Evolutionary conservation across 2,888 invertebrate species (phyloP).

Genomic region (Spatulosminthurus flaviceps): DNA sequence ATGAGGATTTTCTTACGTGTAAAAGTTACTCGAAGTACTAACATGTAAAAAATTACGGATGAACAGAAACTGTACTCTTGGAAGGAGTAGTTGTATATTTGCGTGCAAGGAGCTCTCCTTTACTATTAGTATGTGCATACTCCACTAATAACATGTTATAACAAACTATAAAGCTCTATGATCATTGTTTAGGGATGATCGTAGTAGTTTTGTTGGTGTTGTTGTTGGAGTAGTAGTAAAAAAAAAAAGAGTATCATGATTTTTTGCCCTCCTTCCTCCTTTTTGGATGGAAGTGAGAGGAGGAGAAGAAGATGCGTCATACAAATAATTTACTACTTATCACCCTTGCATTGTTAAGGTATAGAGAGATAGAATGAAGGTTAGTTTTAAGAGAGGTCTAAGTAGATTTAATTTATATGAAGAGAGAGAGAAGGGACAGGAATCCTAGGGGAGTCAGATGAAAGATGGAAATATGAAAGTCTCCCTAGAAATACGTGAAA

Average conservation of each 20-base stretch:
- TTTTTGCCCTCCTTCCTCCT: neutral
- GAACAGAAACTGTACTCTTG: no score
- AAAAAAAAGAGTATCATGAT: neutral
- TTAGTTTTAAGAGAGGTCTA: conserved; percentile 31
- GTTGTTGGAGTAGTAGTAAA: neutral
- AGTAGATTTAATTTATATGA: conserved; percentile 41
- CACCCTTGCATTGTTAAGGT: no score
- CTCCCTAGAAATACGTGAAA: conserved; percentile 13
- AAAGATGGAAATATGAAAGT: conserved; percentile 29
- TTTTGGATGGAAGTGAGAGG: neutral
- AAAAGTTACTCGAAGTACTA: no score
- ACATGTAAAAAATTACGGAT: no score
- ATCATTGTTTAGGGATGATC: neutral
- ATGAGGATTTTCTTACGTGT: no score
- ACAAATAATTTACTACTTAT: conserved; percentile 7
- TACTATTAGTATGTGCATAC: no score
- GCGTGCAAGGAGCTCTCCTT: no score
- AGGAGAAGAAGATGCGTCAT: conserved; percentile 19
- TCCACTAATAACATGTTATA: neutral
- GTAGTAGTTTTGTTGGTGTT: neutral
- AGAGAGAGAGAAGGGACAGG: conserved; percentile 1
- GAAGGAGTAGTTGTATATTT: no score
- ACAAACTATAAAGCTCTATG: neutral
- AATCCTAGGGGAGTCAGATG: conserved; percentile 38
- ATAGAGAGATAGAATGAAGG: no score